Base-by-base conservation (phyloP, 2,888 invertebrate species). In the Tubiluchus corallicola region DNA sequence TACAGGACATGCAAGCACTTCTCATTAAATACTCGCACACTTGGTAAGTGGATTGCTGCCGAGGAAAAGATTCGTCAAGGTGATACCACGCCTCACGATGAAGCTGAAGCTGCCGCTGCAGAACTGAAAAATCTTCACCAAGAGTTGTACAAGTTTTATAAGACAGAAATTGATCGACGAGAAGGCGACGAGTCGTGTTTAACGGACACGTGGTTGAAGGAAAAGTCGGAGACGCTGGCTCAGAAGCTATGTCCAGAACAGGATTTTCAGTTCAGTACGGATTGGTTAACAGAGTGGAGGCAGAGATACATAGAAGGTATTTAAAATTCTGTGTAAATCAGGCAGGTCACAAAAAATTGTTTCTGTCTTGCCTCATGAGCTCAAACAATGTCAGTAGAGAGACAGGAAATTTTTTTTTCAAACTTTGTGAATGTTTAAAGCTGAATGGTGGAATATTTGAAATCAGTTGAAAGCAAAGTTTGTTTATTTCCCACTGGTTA, bases 41-140 rank as follows among this genome's bases (percentile, higher is more conserved):
- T 29, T n/a, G 29, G 29, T 9, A 29, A 29, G 29, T 29, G 29
- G 29, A 29, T 29, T n/a, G 29, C 29, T n/a, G 29, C 29, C n/a
- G 29, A 29, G 29, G n/a, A 29, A n/a, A 29, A 29, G 29, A 29
- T 29, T 29, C 29, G 29, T 9, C 29, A n/a, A 9, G 29, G 29
- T n/a, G 9, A n/a, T n/a, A 29, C 9, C 9, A 9, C 29, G 9
- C n/a, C n/a, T n/a, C n/a, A n/a, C 9, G n/a, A 9, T 9, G 29
- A 29, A n/a, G n/a, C n/a, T 9, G 29, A 29, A n/a, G n/a, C n/a
- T n/a, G n/a, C n/a, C n/a, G n/a, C n/a, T n/a, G n/a, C n/a, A n/a
- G n/a, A n/a, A n/a, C n/a, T n/a, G n/a, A n/a, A n/a, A n/a, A n/a
- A n/a, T n/a, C n/a, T n/a, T n/a, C n/a, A n/a, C n/a, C 9, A 29